phyloP scores from a whole-genome alignment of 92 coral and sea anemone species.

The Parazoanthus darwini region DNA sequence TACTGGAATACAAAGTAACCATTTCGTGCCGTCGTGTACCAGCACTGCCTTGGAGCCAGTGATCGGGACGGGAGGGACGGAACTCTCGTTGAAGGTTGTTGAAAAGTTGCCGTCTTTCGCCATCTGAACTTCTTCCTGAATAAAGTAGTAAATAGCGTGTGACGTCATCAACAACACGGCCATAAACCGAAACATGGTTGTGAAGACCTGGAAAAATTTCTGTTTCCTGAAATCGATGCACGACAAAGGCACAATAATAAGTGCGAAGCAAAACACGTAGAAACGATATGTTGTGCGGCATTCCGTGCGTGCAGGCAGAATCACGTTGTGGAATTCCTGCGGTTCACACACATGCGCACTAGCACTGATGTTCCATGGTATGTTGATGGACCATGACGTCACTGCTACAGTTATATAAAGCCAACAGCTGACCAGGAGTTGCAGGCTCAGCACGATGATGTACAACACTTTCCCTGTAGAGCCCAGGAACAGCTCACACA shows the following conservation, averaged over 20 bases:
- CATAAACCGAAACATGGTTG: constrained; percentile 25
- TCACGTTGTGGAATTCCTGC: constrained; percentile 19
- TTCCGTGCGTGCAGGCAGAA: constrained; percentile 14
- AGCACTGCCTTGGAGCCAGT: neutral
- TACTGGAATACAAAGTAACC: constrained; percentile 38
- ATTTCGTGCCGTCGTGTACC: constrained; percentile 17
- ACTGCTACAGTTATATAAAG: constrained; percentile 38
- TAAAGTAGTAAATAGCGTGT: constrained; percentile 33
- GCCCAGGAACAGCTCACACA: constrained; percentile 35
- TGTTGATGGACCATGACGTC: constrained; percentile 41
- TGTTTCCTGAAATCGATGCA: constrained; percentile 41
- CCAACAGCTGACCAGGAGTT: constrained; percentile 36
- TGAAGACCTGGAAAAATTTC: constrained; percentile 27
- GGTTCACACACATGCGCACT: constrained; percentile 39
- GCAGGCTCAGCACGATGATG: constrained; percentile 27
- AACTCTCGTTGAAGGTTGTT: neutral
- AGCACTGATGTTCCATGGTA: constrained; percentile 36
- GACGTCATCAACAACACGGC: constrained; percentile 35
- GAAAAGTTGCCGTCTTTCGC: neutral
- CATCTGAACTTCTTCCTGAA: constrained; percentile 15
- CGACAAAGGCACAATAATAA: constrained; percentile 30
- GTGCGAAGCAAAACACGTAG: constrained; percentile 17
- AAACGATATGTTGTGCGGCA: constrained; percentile 29
- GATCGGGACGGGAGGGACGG: neutral
- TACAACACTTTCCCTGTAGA: constrained; percentile 31